Conservation (phyloP, 2,113 vertebrate genomes). For the Shinisaurus crocodilurus region DNA sequence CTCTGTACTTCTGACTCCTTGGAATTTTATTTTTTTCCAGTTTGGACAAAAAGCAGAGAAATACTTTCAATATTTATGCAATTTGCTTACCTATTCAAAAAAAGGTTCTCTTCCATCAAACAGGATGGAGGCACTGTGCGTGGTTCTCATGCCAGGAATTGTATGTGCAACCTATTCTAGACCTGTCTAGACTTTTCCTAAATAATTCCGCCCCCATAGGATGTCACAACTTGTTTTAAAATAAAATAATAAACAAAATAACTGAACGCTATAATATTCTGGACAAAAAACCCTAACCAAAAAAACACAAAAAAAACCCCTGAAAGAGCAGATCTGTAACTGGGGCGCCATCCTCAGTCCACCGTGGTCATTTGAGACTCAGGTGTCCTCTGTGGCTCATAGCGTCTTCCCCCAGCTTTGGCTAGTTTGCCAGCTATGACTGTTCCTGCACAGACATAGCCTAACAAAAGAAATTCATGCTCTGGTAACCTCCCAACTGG, state of each 20-base stretch:
- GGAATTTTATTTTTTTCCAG: too few relatives aligned
- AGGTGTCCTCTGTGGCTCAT: neutral
- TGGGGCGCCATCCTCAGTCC: neutral
- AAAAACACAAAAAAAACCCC: neutral
- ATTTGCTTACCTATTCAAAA: too few relatives aligned
- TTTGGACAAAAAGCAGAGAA: too few relatives aligned
- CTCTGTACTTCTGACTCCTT: too few relatives aligned
- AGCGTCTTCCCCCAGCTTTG: neutral
- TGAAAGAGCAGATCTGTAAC: neutral
- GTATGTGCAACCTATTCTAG: too few relatives aligned
- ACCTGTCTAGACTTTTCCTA: neutral
- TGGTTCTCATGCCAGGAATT: too few relatives aligned
- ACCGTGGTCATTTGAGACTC: neutral
- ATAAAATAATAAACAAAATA: conserved; percentile 17
- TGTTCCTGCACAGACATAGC: neutral
- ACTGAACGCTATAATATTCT: conserved; percentile 31
- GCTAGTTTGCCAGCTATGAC: neutral
- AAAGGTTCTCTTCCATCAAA: too few relatives aligned
- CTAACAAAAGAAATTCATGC: neutral
- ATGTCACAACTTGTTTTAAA: neutral
- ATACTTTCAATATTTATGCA: too few relatives aligned
- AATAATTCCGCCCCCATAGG: neutral
- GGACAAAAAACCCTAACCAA: neutral
- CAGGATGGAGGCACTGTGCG: too few relatives aligned
- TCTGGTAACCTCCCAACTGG: neutral